These are phyloP conservation scores for Phalera bucephala DNA, from an alignment of 2,888 invertebrate genomes.

Conservation along the genomic window DNA sequence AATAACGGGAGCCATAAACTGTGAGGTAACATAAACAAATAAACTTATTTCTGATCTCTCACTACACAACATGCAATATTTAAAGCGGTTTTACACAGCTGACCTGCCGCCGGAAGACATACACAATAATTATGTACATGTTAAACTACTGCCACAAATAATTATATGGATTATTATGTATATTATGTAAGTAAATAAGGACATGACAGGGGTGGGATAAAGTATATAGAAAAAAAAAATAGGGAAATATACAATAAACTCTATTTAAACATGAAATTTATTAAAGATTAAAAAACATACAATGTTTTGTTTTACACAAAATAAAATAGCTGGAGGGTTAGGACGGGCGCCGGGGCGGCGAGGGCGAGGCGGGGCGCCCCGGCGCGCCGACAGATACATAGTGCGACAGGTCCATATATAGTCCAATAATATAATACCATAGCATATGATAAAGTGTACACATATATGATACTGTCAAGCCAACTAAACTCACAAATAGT, in stretches of 20 bases:
- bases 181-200: slow-evolving; percentile 74
- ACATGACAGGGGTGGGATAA: slow-evolving; percentile 61
- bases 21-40: slow-evolving; percentile 75
- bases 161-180: slow-evolving; percentile 57
- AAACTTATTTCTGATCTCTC: slow-evolving; percentile 63
- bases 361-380: slow-evolving; percentile 46
- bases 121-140: slow-evolving; percentile 61
- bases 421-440: slow-evolving; percentile 79
- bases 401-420: slow-evolving; percentile 79
- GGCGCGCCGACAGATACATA: slow-evolving; percentile 57
- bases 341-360: slow-evolving; percentile 48
- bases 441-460: slow-evolving; percentile 76
- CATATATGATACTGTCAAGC: slow-evolving; percentile 80
- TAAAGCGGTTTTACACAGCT: slow-evolving; percentile 61
- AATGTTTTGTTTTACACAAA: slow-evolving; percentile 80
- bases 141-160: slow-evolving; percentile 79
- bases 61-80: slow-evolving; percentile 78
- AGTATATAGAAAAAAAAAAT: slow-evolving; percentile 73
- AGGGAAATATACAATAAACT: slow-evolving; percentile 81
- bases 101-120: slow-evolving; percentile 66
- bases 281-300: slow-evolving; percentile 81
- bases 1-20: slow-evolving; percentile 63
- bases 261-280: slow-evolving; percentile 83
- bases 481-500: slow-evolving; percentile 78
- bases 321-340: slow-evolving; percentile 79